These are phyloP conservation scores for Nerophis ophidion DNA, from an alignment of 2,113 vertebrate genomes.

Conservation along the genomic window DNA sequence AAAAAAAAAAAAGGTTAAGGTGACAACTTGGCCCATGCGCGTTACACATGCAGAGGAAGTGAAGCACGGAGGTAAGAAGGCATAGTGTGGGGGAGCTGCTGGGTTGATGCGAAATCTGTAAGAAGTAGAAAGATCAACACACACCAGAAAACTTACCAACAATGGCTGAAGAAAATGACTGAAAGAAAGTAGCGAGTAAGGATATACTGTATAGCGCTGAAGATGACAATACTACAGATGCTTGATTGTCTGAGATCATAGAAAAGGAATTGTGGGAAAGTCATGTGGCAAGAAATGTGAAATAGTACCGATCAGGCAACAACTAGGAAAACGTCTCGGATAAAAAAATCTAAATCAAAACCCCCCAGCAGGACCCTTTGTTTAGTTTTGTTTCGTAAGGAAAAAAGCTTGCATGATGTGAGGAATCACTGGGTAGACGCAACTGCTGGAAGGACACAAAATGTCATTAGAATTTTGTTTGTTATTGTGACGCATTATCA, in stretches of 20 bases:
- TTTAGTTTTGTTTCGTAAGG: conserved; percentile 59
- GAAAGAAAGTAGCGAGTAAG: conserved; percentile 18
- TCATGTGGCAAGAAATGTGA: conserved; percentile 43
- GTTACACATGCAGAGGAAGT: conserved; percentile 62
- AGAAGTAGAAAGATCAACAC: conserved; percentile 13
- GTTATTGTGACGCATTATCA: conserved; percentile 31
- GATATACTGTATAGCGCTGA: conserved; percentile 36
- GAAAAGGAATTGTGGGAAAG: conserved; percentile 44
- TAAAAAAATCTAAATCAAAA: conserved; percentile 15
- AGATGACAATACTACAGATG: conserved; percentile 54
- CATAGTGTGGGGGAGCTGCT: conserved; percentile 31
- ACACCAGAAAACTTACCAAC: conserved; percentile 13
- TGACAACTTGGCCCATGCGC: conserved; percentile 59
- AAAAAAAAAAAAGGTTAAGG: conserved; percentile 20
- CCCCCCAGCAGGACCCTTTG: conserved; percentile 40
- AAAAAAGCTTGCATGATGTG: conserved; percentile 28
- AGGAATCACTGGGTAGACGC: conserved; percentile 46
- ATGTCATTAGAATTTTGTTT: conserved; percentile 24
- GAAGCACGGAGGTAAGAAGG: conserved; percentile 58
- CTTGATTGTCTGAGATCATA: conserved; percentile 67
- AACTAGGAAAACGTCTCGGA: conserved; percentile 20
- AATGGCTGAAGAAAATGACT: conserved; percentile 36
- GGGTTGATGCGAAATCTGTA: conserved; percentile 34
- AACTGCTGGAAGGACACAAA: conserved; percentile 46
- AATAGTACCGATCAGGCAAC: conserved; percentile 38